Evolutionary conservation across 2,113 vertebrate species (phyloP), one percentile per base, ranked within the genome.

Genomic region (Zosterops lateralis): DNA sequence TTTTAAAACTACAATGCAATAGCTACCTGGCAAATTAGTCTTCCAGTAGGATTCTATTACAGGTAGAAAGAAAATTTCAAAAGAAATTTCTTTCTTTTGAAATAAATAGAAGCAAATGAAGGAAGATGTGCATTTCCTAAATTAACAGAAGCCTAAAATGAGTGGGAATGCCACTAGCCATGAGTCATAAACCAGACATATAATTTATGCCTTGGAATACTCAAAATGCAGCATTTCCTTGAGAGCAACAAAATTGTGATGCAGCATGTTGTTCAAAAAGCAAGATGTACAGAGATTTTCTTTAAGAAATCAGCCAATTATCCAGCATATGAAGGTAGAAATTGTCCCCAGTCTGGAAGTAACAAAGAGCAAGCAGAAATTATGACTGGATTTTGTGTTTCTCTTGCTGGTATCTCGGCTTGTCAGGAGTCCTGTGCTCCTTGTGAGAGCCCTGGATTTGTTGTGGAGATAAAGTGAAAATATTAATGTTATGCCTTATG

Each of bases 151-250:
- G 67, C 34, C 65, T 83, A 65, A 87, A 96, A 93, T 86, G 85
- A 96, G 85, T 48, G 58, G 77, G 75, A 93, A 86, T 64, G 54
- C 88, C 95, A 62, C 84, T 95, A 92, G 91, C 93, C 86, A 71
- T 95, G 89, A 97, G 73, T 95, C 97, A 96, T 82, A 95, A 97
- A 95, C 70, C 78, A 97, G 93, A 92, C 21, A 1, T 96, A 57
- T 89, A 96, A 96, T 97, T 97, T 97, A 93, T 95, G 83, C 58
- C 47, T 92, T 92, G 77, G 87, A 97, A 96, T 95, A 83, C 67
- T 95, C 86, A 72, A 96, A 96, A 89, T 90, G 34, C 68, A 93
- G 47, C 71, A 78, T 96, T 96, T 97, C 71, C 93, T 95, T 96
- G 90, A 95, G 89, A 81, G 95, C 34, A 18, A 75, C 67, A 62